These are phyloP conservation scores for Lates japonicus DNA, from an alignment of 2,797 vertebrate species.

Conservation along the genomic window DNA sequence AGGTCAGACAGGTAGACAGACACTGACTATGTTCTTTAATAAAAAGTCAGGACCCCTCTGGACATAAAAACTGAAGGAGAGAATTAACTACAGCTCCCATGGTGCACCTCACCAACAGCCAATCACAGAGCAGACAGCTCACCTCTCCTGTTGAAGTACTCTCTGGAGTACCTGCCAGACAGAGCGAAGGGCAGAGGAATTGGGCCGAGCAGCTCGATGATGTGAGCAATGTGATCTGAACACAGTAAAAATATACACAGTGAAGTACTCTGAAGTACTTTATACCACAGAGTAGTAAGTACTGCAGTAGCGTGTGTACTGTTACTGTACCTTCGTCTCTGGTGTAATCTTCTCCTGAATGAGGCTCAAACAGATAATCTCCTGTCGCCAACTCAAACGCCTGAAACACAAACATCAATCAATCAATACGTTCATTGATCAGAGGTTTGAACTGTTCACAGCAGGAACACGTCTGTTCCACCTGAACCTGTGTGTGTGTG, in stretches of 20 bases:
- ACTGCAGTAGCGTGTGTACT: no score
- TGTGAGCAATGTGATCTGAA: conserved; percentile 99
- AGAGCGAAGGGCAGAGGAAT: conserved; percentile 96
- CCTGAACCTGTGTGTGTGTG: conserved; percentile 2
- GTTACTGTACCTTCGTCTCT: conserved; percentile 91
- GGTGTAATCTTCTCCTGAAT: conserved; percentile 97
- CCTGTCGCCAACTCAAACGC: conserved; percentile 97
- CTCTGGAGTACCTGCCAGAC: conserved; percentile 98
- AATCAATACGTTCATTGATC: not conserved
- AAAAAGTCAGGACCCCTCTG: not conserved
- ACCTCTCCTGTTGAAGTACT: conserved; percentile 99
- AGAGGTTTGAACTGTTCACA: no score
- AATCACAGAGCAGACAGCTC: conserved; percentile 48
- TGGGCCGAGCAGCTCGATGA: conserved; percentile 97
- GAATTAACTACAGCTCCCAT: not conserved
- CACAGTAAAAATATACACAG: conserved; percentile 58
- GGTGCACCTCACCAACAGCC: not conserved
- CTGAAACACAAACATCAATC: conserved; percentile 74
- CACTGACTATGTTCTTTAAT: not conserved
- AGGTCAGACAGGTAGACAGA: not conserved
- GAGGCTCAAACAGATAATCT: conserved; percentile 97
- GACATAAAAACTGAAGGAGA: no score
- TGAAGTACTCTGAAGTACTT: not conserved
- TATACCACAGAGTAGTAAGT: no score
- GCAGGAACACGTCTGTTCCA: no score